Conservation (phyloP, 2,113 vertebrate species). For the Vimba vimba region DNA sequence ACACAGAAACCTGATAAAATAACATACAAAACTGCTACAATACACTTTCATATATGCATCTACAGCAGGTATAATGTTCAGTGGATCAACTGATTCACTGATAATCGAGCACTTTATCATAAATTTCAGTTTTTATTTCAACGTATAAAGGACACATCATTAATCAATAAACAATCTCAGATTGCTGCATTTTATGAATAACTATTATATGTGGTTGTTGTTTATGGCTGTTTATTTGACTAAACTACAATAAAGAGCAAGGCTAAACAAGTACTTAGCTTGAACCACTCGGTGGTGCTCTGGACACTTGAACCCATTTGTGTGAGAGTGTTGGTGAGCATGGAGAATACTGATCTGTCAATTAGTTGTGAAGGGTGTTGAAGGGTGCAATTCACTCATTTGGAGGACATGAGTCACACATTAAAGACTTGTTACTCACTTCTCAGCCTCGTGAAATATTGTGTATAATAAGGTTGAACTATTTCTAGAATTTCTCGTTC, state of each 20-base stretch:
- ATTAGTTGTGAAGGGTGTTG: background rate
- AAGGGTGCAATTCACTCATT: background rate
- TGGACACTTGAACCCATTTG: constrained; percentile 10
- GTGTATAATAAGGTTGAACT: too few species aligned
- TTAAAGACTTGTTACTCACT: background rate
- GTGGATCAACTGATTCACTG: too few species aligned
- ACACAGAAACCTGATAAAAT: background rate
- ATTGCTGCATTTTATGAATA: background rate
- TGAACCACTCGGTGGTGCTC: constrained; percentile 9
- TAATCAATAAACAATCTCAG: background rate
- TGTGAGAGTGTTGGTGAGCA: background rate
- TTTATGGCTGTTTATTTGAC: background rate
- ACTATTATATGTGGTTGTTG: background rate
- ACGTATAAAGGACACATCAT: background rate
- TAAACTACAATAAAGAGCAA: background rate
- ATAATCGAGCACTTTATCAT: background rate
- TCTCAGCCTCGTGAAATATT: background rate
- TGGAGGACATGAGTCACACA: background rate
- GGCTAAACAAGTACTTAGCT: background rate
- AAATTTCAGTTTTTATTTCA: background rate
- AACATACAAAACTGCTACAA: background rate
- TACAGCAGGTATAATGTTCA: background rate
- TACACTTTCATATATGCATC: constrained; percentile 6
- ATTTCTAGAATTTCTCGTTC: background rate
- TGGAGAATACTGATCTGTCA: background rate